Base-by-base conservation (phyloP, 2,888 invertebrate genomes). In the Hirtodrosophila alboralis region DNA sequence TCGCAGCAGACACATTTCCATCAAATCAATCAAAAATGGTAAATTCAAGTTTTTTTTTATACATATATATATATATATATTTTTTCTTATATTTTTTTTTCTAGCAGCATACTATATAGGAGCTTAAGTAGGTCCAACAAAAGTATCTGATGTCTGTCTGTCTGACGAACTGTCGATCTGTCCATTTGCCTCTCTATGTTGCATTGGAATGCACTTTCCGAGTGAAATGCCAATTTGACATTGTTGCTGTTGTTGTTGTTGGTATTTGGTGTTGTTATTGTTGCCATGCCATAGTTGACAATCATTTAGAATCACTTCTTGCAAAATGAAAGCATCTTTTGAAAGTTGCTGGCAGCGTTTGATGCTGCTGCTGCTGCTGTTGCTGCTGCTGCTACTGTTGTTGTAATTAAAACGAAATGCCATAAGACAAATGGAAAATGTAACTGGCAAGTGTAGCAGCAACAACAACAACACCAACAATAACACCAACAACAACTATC, bases 21-120 rank as follows among this genome's bases (percentile, higher is more conserved):
- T 81, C 84, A 86, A 88, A 87, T 87, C 87, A 87, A 87, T 87
- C 88, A 86, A 76, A 87, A 85, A 87, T 85, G 78, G 84, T 70
- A 76, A 86, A 88, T 78, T 70, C 86, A 73, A 85, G 81, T 88
- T 85, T 78, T 81, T 79, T 68, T 60, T 65, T 51, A 10, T n/a
- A n/a, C n/a, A n/a, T n/a, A n/a, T n/a, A n/a, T n/a, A n/a, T n/a
- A n/a, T n/a, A n/a, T n/a, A n/a, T n/a, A n/a, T n/a, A n/a, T n/a
- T n/a, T n/a, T n/a, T n/a, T n/a, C n/a, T n/a, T n/a, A n/a, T n/a
- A 79, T 75, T 37, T 54, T 57, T 33, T 45, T 44, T 44, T 52
- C 34, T 49, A 54, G 57, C 40, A 57, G 57, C 44, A 60, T 63
- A 75, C n/a, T 80, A 63, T 71, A 83, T n/a, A n/a, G n/a, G 75